Evolutionary conservation across 2,888 invertebrate species (phyloP).

Genomic region (Pristionchus exspectatus): DNA sequence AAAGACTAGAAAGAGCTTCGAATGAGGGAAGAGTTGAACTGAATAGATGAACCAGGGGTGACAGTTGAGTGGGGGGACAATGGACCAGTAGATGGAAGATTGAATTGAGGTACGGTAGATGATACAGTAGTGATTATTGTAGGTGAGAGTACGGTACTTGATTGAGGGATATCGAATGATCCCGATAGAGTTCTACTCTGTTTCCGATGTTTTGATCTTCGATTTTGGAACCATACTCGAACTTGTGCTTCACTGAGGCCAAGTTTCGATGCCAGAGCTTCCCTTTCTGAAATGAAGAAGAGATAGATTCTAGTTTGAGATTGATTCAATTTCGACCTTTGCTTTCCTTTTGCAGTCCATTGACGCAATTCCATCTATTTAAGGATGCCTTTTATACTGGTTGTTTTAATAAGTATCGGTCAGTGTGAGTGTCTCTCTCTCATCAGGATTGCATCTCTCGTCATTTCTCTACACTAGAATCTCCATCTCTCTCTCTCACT

Average conservation of each 20-base stretch:
- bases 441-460: constrained; percentile 23
- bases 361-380: not conserved
- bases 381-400: constrained; percentile 12
- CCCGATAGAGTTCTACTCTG: not conserved
- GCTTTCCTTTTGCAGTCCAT: not conserved
- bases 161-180: constrained; percentile 1
- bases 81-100: not conserved
- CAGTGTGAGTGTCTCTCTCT: constrained; percentile 49
- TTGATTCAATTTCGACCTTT: not conserved
- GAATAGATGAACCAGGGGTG: not conserved
- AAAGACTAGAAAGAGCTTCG: not conserved
- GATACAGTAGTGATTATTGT: not conserved
- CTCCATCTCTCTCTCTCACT: constrained; percentile 31
- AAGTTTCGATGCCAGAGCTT: not conserved
- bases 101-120: not conserved
- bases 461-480: constrained; percentile 14
- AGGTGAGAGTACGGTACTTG: not conserved
- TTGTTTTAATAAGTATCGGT: constrained; percentile 1
- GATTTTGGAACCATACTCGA: constrained; percentile 39
- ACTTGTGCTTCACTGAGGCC: constrained; percentile 19
- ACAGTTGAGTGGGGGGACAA: not conserved
- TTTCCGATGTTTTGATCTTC: constrained; percentile 22
- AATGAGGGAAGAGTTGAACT: not conserved
- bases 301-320: not conserved
- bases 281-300: not conserved